A percentile compares a stretch with the other conserved stretches of the same genome.
Conservation (phyloP, 2,113 vertebrate species). For the Lutjanus erythropterus region DNA sequence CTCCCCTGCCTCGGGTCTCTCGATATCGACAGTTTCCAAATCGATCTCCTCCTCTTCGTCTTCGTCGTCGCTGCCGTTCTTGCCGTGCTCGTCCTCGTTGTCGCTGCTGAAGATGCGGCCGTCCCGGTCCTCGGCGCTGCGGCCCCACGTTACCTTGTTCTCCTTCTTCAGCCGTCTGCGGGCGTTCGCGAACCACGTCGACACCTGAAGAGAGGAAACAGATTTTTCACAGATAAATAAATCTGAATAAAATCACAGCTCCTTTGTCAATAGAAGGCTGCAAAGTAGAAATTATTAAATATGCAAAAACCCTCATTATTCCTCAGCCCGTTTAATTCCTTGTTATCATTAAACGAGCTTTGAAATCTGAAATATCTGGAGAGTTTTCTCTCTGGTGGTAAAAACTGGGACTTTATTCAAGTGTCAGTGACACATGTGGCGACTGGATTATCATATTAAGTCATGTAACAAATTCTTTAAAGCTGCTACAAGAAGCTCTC, state of each 20-base stretch:
- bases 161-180: constrained; percentile 94
- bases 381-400: neutral
- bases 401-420: neutral
- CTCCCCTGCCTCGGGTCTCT: constrained; percentile 94
- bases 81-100: constrained; percentile 89
- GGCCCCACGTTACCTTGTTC: constrained; percentile 97
- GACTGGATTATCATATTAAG: neutral
- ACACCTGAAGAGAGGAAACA: constrained; percentile 83
- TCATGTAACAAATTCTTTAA: constrained; percentile 2
- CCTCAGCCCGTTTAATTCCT: neutral
- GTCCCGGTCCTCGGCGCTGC: constrained; percentile 95
- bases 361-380: neutral
- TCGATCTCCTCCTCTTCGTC: constrained; percentile 97
- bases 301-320: neutral
- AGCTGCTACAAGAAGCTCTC: too few species aligned
- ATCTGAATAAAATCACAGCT: neutral
- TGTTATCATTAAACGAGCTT: neutral
- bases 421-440: neutral
- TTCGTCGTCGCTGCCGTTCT: constrained; percentile 91
- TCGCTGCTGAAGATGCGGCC: constrained; percentile 96
- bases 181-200: constrained; percentile 96
- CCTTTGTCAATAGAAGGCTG: neutral
- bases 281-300: neutral
- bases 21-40: constrained; percentile 97
- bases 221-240: neutral